Conservation (phyloP, 2,888 invertebrate genomes). For the Junonia oenone region DNA sequence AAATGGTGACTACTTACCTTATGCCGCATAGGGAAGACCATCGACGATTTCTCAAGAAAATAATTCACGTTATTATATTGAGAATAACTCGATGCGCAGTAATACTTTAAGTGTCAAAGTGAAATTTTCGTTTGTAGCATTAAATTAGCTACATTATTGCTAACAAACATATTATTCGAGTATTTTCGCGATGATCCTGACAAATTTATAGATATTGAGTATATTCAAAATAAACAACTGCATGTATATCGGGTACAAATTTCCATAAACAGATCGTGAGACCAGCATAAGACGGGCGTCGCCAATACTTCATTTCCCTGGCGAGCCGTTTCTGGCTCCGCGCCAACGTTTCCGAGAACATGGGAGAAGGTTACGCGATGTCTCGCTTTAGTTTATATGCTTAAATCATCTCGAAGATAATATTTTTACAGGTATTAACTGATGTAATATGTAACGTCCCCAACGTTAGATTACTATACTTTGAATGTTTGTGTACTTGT, state of each 20-base stretch:
- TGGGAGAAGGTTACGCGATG: conserved; percentile 74
- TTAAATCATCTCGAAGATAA: conserved; percentile 69
- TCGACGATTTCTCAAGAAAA: conserved; percentile 15
- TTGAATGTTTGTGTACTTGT: neutral
- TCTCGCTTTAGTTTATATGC: conserved; percentile 74
- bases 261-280: conserved; percentile 69
- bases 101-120: conserved; percentile 29
- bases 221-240: conserved; percentile 55
- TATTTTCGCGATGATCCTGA: conserved; percentile 36
- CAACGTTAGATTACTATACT: neutral
- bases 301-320: conserved; percentile 68
- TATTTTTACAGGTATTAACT: conserved; percentile 48
- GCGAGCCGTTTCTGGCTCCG: conserved; percentile 57
- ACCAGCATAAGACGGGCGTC: conserved; percentile 60
- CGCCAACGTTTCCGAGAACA: conserved; percentile 74
- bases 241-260: conserved; percentile 48
- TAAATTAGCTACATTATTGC: conserved; percentile 33
- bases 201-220: conserved; percentile 41
- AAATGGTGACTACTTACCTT: conserved; percentile 32
- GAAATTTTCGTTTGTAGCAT: conserved; percentile 32
- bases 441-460: conserved; percentile 3
- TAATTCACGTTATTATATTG: conserved; percentile 6
- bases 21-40: neutral
- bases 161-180: conserved; percentile 32
- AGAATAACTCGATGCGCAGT: conserved; percentile 9